Conservation (phyloP, 2,113 vertebrate species). For the Turnix velox region DNA sequence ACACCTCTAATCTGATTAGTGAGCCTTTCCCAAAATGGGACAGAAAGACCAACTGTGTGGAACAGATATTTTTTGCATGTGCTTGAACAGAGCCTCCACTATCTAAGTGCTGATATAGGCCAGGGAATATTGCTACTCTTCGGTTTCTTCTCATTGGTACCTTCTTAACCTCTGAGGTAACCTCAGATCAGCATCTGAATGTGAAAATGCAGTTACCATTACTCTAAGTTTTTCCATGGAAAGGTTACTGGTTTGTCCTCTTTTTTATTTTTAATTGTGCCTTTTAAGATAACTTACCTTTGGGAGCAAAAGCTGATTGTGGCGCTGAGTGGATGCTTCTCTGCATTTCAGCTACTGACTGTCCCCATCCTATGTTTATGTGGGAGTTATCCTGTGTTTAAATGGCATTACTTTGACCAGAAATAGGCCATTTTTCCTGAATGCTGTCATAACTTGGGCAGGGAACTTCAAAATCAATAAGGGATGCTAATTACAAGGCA, state of each 20-base stretch:
- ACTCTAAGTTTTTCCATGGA: not conserved
- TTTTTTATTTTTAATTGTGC: not conserved
- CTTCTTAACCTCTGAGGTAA: not conserved
- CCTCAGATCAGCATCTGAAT: not conserved
- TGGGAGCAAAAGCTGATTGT: not conserved
- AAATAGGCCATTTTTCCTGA: not conserved
- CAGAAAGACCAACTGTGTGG: not conserved
- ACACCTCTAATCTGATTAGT: not conserved
- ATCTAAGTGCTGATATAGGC: not conserved
- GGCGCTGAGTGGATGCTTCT: not conserved
- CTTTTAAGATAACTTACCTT: not conserved
- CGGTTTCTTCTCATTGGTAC: not conserved
- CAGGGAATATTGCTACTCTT: not conserved
- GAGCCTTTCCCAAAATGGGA: not conserved
- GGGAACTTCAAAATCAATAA: not conserved
- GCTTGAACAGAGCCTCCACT: not conserved
- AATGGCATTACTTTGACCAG: not conserved
- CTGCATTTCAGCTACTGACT: not conserved
- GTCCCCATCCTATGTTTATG: rapidly evolving
- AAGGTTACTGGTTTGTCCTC: not conserved
- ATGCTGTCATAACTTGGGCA: not conserved
- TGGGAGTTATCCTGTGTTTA: not conserved
- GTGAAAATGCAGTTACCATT: not conserved
- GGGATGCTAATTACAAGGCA: not conserved
- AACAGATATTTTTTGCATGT: not conserved